Evolutionary conservation across 2,888 invertebrate genomes (phyloP).

Genomic region (Metellina segmentata): DNA sequence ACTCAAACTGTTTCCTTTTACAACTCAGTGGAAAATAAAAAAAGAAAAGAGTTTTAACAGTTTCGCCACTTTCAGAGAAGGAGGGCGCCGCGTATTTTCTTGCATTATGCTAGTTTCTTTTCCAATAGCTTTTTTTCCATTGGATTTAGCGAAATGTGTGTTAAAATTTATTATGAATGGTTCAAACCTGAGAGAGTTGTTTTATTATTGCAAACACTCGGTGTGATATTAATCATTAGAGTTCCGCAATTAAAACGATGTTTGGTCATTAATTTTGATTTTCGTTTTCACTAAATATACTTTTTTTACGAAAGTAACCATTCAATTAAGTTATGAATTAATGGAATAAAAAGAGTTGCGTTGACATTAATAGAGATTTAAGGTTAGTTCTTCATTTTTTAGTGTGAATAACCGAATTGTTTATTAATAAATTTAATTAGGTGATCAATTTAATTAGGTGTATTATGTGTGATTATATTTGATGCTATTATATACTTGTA

Average conservation of each 20-base stretch:
- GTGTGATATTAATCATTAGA: neutral
- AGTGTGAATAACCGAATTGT: neutral
- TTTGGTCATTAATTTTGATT: neutral
- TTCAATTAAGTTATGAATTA: neutral
- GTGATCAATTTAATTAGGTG: neutral
- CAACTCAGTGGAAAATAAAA: neutral
- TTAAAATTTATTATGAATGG: neutral
- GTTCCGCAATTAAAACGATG: neutral
- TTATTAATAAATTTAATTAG: neutral
- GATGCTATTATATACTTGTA: too few species aligned
- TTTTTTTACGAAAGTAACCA: neutral
- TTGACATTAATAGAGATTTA: neutral
- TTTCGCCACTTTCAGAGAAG: too few species aligned
- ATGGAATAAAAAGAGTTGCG: neutral
- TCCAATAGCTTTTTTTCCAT: neutral
- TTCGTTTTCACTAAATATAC: neutral
- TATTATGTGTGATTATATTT: neutral
- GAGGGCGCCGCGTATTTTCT: neutral
- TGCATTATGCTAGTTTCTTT: neutral
- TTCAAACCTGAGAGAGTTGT: neutral
- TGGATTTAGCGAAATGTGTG: neutral
- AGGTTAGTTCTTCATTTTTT: neutral
- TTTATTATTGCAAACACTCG: neutral
- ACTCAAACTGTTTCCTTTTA: neutral
- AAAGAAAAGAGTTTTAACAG: neutral